Conservation (phyloP, 1,140 invertebrate genomes). For the Aleiodes sp. region DNA sequence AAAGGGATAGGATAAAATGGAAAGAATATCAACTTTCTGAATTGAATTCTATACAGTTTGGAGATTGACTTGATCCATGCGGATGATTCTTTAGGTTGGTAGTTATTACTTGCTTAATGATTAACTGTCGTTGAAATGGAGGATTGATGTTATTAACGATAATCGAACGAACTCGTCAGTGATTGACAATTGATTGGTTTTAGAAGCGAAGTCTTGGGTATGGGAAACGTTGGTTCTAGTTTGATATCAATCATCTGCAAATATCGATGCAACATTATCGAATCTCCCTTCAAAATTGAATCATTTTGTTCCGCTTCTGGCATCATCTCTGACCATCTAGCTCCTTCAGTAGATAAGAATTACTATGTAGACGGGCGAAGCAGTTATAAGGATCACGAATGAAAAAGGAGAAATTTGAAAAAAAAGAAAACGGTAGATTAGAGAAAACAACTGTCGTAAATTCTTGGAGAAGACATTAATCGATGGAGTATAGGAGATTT, state of each 20-base stretch:
- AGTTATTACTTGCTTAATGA: not conserved
- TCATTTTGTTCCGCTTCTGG: too few relatives aligned
- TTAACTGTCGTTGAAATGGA: not conserved
- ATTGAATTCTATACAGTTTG: not conserved
- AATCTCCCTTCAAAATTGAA: too few relatives aligned
- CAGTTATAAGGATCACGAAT: not conserved
- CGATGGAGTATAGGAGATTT: not conserved
- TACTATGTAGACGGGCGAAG: too few relatives aligned
- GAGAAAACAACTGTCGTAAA: not conserved
- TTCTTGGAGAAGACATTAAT: slow-evolving; percentile 10
- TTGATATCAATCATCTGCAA: too few relatives aligned
- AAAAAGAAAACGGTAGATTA: not conserved
- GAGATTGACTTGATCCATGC: not conserved
- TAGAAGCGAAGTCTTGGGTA: too few relatives aligned
- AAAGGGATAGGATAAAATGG: not conserved
- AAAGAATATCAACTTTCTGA: not conserved
- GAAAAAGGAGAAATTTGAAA: not conserved
- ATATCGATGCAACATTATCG: too few relatives aligned
- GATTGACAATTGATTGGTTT: too few relatives aligned
- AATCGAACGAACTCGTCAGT: too few relatives aligned
- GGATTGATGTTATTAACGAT: too few relatives aligned
- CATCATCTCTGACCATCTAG: too few relatives aligned
- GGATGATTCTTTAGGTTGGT: not conserved
- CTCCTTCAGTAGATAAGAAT: too few relatives aligned
- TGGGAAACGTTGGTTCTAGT: too few relatives aligned